Evolutionary conservation across 1,140 invertebrate species (phyloP).

Genomic region (Penaeus chinensis): DNA sequence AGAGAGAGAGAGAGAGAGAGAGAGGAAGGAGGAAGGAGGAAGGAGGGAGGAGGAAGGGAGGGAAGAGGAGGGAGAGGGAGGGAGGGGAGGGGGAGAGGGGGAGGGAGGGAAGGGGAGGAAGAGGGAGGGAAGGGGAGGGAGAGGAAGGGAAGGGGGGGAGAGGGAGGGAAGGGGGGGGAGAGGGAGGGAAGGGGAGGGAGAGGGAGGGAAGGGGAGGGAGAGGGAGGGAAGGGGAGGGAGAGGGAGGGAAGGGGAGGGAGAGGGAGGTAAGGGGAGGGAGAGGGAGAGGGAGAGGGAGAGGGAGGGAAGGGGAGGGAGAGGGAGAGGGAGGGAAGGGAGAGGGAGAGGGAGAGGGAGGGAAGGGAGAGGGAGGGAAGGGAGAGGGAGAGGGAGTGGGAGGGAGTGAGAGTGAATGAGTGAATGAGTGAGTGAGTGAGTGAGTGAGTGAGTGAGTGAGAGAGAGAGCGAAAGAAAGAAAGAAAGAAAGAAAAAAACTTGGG

Average conservation of each 20-base stretch:
- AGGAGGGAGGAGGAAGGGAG: constrained; percentile 2
- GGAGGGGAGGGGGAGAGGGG: not conserved
- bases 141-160: no score
- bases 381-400: not conserved
- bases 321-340: not conserved
- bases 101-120: constrained; percentile 7
- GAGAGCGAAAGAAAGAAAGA: not conserved
- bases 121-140: not conserved
- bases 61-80: not conserved
- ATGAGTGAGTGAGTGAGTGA: constrained; percentile 20
- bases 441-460: constrained; percentile 22
- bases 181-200: no score
- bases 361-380: not conserved
- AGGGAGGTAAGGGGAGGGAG: not conserved
- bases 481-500: not conserved
- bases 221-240: not conserved
- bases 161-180: no score
- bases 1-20: no score
- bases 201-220: not conserved
- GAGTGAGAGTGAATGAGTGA: constrained; percentile 22
- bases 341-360: not conserved
- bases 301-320: constrained; percentile 7
- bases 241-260: not conserved
- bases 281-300: constrained; percentile 18
- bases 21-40: no score